Percentiles rank a stretch among this genome's conserved stretches.
phyloP scores from a whole-genome alignment of 2,888 invertebrate species.

The Metalampra italica region DNA sequence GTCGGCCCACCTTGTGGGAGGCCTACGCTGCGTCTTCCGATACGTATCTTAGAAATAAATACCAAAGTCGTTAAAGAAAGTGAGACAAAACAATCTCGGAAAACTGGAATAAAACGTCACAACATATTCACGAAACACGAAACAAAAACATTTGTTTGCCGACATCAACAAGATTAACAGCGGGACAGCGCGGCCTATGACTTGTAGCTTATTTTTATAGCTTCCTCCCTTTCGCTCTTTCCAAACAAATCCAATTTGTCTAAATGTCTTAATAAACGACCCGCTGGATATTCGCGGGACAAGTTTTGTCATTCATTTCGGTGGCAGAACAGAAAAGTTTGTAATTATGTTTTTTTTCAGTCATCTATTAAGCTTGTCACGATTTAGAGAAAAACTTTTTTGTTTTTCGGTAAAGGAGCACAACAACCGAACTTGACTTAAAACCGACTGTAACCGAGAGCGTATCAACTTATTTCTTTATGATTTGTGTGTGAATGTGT shows the following conservation, averaged over 20 bases:
- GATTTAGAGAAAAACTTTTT: neutral
- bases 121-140: neutral
- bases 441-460: neutral
- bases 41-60: too few species aligned
- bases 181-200: constrained; percentile 8
- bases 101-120: neutral
- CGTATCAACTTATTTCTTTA: too few species aligned
- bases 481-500: too few species aligned
- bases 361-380: neutral
- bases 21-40: too few species aligned
- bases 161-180: constrained; percentile 6
- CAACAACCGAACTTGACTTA: neutral
- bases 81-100: neutral
- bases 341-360: constrained; percentile 11
- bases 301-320: constrained; percentile 20
- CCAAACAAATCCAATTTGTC: constrained; percentile 40
- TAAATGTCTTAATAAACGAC: constrained; percentile 31
- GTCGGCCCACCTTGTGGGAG: too few species aligned
- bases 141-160: constrained; percentile 7
- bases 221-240: constrained; percentile 5
- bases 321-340: constrained; percentile 9
- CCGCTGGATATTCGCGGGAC: constrained; percentile 11
- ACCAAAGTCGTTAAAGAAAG: too few species aligned
- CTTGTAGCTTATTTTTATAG: constrained; percentile 14
- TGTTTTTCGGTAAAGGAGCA: neutral